Conservation (phyloP, 2,888 invertebrate genomes). For the Habrosyne pyritoides region DNA sequence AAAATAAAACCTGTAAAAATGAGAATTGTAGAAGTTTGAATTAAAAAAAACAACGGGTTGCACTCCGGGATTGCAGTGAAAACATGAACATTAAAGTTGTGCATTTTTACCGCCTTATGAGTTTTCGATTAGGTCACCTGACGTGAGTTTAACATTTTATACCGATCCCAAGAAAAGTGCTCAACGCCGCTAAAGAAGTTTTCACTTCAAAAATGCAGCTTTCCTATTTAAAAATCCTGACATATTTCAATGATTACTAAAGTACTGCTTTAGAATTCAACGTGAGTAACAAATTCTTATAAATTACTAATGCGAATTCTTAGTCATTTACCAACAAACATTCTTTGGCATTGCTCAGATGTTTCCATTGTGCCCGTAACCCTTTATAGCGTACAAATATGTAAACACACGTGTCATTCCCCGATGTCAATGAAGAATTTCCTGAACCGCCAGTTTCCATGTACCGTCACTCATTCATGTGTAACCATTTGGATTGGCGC, state of each 20-base stretch:
- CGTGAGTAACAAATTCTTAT: neutral
- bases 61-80: too few species aligned
- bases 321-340: neutral
- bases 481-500: constrained; percentile 25
- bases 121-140: too few species aligned
- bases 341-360: neutral
- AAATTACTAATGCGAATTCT: neutral
- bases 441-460: constrained; percentile 22
- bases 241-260: neutral
- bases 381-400: neutral
- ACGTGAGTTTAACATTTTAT: too few species aligned
- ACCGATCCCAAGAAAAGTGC: too few species aligned
- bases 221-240: neutral
- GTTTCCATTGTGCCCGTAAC: neutral
- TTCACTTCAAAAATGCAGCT: too few species aligned
- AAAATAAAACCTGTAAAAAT: too few species aligned
- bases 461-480: constrained; percentile 29
- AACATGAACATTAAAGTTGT: too few species aligned
- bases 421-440: constrained; percentile 10
- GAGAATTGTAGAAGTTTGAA: too few species aligned
- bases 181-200: too few species aligned
- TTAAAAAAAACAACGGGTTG: too few species aligned
- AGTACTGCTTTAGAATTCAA: neutral
- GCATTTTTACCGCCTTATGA: too few species aligned
- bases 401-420: constrained; percentile 8